phyloP scores from a whole-genome alignment of 2,113 vertebrate genomes.

The Hiodon tergisus region DNA sequence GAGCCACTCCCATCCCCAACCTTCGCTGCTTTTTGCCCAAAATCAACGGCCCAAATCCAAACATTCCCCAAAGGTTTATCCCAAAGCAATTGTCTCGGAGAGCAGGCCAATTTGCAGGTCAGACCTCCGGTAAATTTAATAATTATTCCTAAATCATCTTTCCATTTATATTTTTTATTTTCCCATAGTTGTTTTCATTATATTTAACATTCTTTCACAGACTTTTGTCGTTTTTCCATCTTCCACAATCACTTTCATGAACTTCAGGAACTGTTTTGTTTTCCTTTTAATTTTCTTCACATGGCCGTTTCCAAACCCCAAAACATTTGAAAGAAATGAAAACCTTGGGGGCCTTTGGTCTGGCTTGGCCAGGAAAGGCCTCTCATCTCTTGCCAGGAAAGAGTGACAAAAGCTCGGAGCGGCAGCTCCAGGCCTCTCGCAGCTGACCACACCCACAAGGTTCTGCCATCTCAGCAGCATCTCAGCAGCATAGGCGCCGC shows the following conservation, averaged over 20 bases:
- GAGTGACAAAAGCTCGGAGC: conserved; percentile 17
- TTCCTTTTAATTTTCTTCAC: conserved; percentile 34
- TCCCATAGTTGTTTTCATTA: neutral
- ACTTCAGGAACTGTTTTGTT: conserved; percentile 27
- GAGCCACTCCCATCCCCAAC: neutral
- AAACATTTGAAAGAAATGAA: conserved; percentile 37
- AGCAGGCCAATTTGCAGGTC: neutral
- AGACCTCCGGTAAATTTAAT: neutral
- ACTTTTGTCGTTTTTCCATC: neutral
- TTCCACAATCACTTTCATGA: neutral
- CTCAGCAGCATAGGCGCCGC: conserved; percentile 19
- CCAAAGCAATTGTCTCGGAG: conserved; percentile 4
- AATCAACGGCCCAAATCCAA: too few species aligned
- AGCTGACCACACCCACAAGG: neutral
- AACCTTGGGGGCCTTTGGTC: conserved; percentile 44
- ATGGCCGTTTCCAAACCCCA: conserved; percentile 34
- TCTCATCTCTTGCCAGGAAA: conserved; percentile 37
- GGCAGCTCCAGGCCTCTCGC: neutral
- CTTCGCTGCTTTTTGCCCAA: too few species aligned
- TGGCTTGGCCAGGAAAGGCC: conserved; percentile 36
- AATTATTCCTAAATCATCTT: neutral
- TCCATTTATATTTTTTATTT: neutral
- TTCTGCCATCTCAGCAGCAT: neutral
- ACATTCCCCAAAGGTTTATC: neutral
- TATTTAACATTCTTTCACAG: neutral